These are phyloP conservation scores for Melanotaenia boesemani DNA, from an alignment of 2,797 vertebrate genomes.

Conservation along the genomic window DNA sequence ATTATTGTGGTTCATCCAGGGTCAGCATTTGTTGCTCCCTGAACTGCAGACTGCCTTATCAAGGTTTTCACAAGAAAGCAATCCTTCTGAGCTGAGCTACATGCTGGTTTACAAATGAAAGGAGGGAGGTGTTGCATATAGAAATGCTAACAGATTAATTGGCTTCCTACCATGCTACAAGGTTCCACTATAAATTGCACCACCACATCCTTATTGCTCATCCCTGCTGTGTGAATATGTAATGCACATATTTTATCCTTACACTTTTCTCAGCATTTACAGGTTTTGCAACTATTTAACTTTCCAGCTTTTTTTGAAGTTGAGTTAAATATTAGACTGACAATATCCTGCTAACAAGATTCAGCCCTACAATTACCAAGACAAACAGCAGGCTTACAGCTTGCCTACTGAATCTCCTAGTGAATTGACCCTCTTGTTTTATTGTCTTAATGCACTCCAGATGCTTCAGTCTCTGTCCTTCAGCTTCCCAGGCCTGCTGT, in stretches of 20 bases:
- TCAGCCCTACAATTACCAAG: constrained; percentile 54
- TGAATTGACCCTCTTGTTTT: constrained; percentile 60
- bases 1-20: constrained; percentile 62
- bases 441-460: constrained; percentile 75
- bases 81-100: constrained; percentile 21
- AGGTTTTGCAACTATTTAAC: constrained; percentile 24
- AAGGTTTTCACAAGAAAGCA: constrained; percentile 47
- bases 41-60: constrained; percentile 46
- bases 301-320: constrained; percentile 41
- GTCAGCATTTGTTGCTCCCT: constrained; percentile 55
- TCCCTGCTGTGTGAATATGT: constrained; percentile 33
- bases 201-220: constrained; percentile 43
- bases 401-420: constrained; percentile 61
- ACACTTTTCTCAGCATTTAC: constrained; percentile 27
- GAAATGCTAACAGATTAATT: constrained; percentile 52
- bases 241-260: constrained; percentile 28
- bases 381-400: constrained; percentile 70
- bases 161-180: constrained; percentile 9
- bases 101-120: constrained; percentile 23
- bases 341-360: constrained; percentile 64
- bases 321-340: constrained; percentile 56
- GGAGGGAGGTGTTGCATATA: constrained; percentile 31
- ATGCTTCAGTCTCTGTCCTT: constrained; percentile 68
- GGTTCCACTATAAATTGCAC: constrained; percentile 36
- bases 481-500: constrained; percentile 45